Evolutionary conservation across 2,113 vertebrate species (phyloP).

Genomic region (Isurus oxyrinchus): DNA sequence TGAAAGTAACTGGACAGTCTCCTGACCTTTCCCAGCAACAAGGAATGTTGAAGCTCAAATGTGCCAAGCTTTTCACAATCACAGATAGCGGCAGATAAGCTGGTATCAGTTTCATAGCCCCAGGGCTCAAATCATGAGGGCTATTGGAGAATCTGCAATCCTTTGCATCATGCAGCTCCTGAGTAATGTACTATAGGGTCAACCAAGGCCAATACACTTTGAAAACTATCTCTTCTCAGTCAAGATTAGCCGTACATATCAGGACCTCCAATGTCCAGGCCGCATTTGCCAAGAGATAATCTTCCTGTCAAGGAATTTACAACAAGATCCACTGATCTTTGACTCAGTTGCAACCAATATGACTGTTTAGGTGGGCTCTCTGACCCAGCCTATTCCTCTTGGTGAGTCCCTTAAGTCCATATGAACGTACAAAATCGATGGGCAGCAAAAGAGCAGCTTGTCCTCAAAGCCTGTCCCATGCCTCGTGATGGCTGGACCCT

Average conservation of each 20-base stretch:
- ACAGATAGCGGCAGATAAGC: background rate
- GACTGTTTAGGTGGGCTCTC: too few relatives aligned
- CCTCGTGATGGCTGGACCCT: background rate
- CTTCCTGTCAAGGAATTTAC: too few relatives aligned
- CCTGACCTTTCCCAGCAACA: background rate
- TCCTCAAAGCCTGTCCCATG: background rate
- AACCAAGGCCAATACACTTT: too few relatives aligned
- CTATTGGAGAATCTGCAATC: background rate
- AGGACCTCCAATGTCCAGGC: too few relatives aligned
- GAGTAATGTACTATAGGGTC: too few relatives aligned
- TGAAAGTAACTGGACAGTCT: background rate
- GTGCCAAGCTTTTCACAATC: background rate
- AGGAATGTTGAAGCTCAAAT: background rate
- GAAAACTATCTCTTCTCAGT: too few relatives aligned
- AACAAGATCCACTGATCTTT: too few relatives aligned
- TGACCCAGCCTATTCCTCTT: background rate
- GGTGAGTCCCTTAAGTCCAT: background rate
- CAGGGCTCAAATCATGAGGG: background rate
- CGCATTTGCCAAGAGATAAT: too few relatives aligned
- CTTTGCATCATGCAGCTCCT: too few relatives aligned
- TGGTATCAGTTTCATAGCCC: background rate
- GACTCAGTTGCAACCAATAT: too few relatives aligned
- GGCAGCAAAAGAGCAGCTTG: background rate
- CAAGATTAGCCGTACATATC: too few relatives aligned
- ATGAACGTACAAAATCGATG: background rate